Base-by-base conservation (phyloP, 30 jellyfish, hydroid and myxozoan species). In the Morbakka virulenta region DNA sequence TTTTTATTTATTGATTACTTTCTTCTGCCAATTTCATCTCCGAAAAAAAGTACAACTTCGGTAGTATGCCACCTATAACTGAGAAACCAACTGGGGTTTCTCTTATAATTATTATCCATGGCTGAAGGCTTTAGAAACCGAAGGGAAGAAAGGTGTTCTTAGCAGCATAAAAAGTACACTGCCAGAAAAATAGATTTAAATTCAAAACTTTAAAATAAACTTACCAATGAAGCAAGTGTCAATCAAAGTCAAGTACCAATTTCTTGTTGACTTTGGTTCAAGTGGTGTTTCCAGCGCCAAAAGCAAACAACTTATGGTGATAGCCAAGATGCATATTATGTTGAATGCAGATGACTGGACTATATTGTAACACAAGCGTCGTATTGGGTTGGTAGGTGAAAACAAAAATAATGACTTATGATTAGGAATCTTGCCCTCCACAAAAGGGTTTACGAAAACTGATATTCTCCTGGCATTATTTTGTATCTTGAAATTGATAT, bases 231-330 rank as follows among this genome's bases (percentile, higher is more conserved):
- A 41, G 17, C 57, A 41, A 9, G 17, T 6, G 17, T 41, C 57
- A 6, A 17, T 17, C 57, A 17, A 6, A 6, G 9, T 9, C 17
- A 41, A 17, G 13, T 41, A 6, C 57, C 57, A 6, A 17, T 41
- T 41, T 41, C 13, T 17, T 6, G 9, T 17, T 6, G 13, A 6
- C 13, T 41, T 17, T 17, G 9, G 57, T 17, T 83, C 34, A 69
- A 89, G 48, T 4, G 97, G 97, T 52, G 67, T 87, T 28, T 83
- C 94, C 27, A 89, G 73, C 3, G 96, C 97, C 81, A 89, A 17
- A 25, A 74, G 20, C 25, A 77, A 3, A 24, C 89, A 76, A 69
- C 97, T 89, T 61, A 77, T 67, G 2, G 83, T 33, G 1, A 82
- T 83, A 1, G 94, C 74, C 2, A 65, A 62, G 2, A 63, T 31